phyloP scores from a whole-genome alignment of 1,140 invertebrate genomes.

The Phthorimaea operculella region DNA sequence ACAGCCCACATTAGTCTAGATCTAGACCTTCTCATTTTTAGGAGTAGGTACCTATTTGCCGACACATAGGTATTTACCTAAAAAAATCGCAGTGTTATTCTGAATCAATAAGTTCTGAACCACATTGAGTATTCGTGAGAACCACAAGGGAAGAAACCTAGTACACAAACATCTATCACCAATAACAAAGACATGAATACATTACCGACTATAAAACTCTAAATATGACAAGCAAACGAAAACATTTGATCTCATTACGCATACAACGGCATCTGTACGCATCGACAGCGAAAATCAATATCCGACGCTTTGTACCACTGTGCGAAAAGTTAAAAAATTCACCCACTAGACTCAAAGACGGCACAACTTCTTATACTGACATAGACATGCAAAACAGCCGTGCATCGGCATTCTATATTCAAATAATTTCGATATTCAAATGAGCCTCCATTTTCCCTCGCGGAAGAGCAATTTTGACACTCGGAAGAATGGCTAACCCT shows the following conservation, averaged over 20 bases:
- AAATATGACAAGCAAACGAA: conserved; percentile 58
- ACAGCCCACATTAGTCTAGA: too few species aligned
- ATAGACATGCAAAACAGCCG: conserved; percentile 57
- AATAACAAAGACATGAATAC: conserved; percentile 33
- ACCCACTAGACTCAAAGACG: conserved; percentile 11
- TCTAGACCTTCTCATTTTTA: too few species aligned
- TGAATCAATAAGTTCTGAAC: too few species aligned
- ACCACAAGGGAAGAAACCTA: background rate
- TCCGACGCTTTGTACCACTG: conserved; percentile 28
- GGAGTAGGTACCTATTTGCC: too few species aligned
- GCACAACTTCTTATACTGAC: conserved; percentile 18
- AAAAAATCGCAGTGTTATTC: too few species aligned
- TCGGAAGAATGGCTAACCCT: conserved; percentile 56
- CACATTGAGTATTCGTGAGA: too few species aligned
- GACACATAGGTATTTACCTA: too few species aligned
- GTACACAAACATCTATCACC: conserved; percentile 38
- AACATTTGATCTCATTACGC: conserved; percentile 65
- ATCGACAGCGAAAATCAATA: conserved; percentile 41
- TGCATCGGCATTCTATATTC: conserved; percentile 20
- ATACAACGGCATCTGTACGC: conserved; percentile 37
- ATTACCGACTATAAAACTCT: conserved; percentile 43
- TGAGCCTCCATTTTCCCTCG: conserved; percentile 40
- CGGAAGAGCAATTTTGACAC: conserved; percentile 66
- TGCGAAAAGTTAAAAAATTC: conserved; percentile 51
- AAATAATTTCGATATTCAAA: conserved; percentile 56